Evolutionary conservation across 1,140 invertebrate species (phyloP).

Genomic region (Phocides pigmalion): DNA sequence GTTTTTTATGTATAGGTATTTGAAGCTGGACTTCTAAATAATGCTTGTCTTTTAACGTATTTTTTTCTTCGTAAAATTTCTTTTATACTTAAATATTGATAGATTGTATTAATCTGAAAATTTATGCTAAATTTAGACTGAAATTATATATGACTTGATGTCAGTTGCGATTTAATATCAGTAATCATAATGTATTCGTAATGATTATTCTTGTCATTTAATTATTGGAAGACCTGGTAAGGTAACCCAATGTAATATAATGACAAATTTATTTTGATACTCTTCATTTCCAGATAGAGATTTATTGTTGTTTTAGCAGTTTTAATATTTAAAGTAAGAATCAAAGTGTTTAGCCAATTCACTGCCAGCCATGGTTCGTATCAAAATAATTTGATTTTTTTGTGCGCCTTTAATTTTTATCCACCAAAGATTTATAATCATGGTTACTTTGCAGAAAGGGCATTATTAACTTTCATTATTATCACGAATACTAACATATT

Average conservation of each 20-base stretch:
- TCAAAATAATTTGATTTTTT: slow-evolving; percentile 3
- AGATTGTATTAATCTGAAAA: not conserved
- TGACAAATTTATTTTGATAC: not conserved
- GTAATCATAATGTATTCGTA: not conserved
- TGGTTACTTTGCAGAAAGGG: slow-evolving; percentile 23
- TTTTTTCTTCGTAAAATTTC: slow-evolving; percentile 1
- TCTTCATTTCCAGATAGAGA: not conserved
- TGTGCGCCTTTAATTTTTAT: not conserved
- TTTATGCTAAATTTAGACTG: not conserved
- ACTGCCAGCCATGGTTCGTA: slow-evolving; percentile 25
- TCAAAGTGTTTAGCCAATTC: slow-evolving; percentile 20
- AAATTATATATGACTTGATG: not conserved
- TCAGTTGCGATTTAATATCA: not conserved
- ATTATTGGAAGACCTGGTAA: no score
- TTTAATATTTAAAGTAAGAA: not conserved
- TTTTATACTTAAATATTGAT: not conserved
- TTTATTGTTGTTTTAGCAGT: slow-evolving; percentile 6
- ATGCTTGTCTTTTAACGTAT: slow-evolving; percentile 2
- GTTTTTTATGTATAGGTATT: not conserved
- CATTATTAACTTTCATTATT: slow-evolving; percentile 17
- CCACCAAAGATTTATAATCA: slow-evolving; percentile 29
- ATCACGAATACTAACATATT: no score
- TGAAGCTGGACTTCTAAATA: slow-evolving; percentile 30
- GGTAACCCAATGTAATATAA: no score
- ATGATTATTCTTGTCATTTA: not conserved